Evolutionary conservation across 1,140 invertebrate species (phyloP).

Genomic region (Pseudomyrmex gracilis): DNA sequence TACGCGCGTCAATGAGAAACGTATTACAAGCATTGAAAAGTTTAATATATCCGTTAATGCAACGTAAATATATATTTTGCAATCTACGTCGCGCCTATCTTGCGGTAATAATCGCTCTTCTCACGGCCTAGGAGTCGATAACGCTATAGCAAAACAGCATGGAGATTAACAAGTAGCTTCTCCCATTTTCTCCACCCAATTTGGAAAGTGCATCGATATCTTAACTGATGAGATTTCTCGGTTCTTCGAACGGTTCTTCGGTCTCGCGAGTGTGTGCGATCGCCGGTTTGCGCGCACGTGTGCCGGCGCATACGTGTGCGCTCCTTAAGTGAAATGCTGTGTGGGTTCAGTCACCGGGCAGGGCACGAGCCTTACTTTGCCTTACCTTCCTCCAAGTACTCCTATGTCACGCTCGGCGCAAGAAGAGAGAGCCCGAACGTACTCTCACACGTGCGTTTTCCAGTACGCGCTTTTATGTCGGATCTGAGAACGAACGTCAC

Average conservation of each 20-base stretch:
- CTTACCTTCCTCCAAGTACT: constrained; percentile 71
- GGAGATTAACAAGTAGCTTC: constrained; percentile 39
- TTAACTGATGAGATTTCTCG: constrained; percentile 63
- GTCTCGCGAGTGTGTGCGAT: constrained; percentile 21
- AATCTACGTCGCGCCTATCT: constrained; percentile 4
- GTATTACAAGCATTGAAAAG: not conserved
- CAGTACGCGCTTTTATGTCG: constrained; percentile 26
- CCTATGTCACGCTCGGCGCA: constrained; percentile 65
- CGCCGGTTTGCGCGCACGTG: not conserved
- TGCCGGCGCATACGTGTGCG: constrained; percentile 1
- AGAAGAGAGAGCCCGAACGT: constrained; percentile 5
- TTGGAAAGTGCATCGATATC: constrained; percentile 49
- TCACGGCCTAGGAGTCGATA: constrained; percentile 50
- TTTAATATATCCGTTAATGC: constrained; percentile 48
- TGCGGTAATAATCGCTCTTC: constrained; percentile 36
- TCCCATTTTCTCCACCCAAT: constrained; percentile 30
- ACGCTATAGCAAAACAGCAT: constrained; percentile 43
- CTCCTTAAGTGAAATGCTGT: constrained; percentile 64
- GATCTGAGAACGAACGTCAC: constrained; percentile 28
- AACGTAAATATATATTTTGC: constrained; percentile 26
- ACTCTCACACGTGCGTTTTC: constrained; percentile 29
- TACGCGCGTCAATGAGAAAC: constrained; percentile 5
- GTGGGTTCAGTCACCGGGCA: constrained; percentile 79
- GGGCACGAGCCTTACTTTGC: constrained; percentile 74
- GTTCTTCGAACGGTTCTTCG: constrained; percentile 64